Evolutionary conservation across 2,888 invertebrate species (phyloP).

Genomic region (Clepsis dumicolana): DNA sequence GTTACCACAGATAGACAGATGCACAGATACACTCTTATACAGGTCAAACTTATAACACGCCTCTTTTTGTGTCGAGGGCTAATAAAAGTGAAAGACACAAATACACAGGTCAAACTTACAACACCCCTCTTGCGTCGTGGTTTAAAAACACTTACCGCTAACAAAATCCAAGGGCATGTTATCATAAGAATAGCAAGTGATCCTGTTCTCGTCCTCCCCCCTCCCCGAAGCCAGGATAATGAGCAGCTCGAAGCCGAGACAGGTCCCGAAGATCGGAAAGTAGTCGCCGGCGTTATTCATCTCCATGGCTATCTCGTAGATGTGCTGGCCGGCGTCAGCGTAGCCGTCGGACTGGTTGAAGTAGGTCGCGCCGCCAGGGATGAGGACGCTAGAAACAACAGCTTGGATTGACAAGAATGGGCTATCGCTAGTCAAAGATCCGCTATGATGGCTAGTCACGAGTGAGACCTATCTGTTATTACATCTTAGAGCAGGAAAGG

Average conservation of each 20-base stretch:
- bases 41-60: no score
- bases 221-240: conserved; percentile 86
- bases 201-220: conserved; percentile 85
- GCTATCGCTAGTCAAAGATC: no score
- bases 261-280: conserved; percentile 96
- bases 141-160: conserved; percentile 86
- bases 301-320: conserved; percentile 89
- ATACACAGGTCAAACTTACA: no score
- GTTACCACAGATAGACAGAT: no score
- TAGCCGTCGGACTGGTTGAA: conserved; percentile 90
- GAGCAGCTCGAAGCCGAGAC: conserved; percentile 94
- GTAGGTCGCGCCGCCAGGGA: conserved; percentile 93
- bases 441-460: no score
- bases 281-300: conserved; percentile 90
- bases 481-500: no score
- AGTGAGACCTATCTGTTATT: no score
- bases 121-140: no score
- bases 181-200: conserved; percentile 87
- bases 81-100: no score
- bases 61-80: no score
- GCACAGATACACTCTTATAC: no score
- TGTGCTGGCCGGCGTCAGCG: conserved; percentile 90
- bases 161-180: conserved; percentile 89
- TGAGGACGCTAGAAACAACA: conserved; percentile 88
- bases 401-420: no score